Base-by-base conservation (phyloP, 2,797 vertebrate species). In the Tiaroga cobitis region DNA sequence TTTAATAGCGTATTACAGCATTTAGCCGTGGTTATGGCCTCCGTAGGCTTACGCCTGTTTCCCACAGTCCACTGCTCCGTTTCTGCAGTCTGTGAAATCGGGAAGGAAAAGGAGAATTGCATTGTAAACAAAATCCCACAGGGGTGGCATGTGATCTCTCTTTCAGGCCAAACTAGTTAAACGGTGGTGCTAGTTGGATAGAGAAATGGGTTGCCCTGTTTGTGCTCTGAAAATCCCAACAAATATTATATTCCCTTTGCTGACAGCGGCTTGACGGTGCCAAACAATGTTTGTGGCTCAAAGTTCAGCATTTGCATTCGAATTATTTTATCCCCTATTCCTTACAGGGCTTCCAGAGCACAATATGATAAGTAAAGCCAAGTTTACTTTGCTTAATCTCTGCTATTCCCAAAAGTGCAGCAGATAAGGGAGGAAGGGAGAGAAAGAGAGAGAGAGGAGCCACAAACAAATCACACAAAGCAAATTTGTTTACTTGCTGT, bases 311-410 rank as follows among this genome's bases (percentile, higher is more conserved):
- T 90, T 88, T 92, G 29, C 85, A 84, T 92, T 89, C 59, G 74
- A 88, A 81, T 88, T 91, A 85, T 93, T 93, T 92, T 89, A 85
- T 90, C 89, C 92, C 92, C 91, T 92, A 90, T 93, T 94, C 92
- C 93, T 95, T 89, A 81, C 92, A 96, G 93, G 94, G 93, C 90
- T 93, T 95, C 90, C 94, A 95, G 95, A 94, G 93, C 94, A 93
- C 86, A 87, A 92, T 92, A 92, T 93, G 96, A 96, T 97, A 96
- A 97, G 94, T 96, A 93, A 96, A 96, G 93, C 93, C 92, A 94
- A 96, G 87, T 93, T 96, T 94, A 94, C 94, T 96, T 94, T 93
- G 85, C 91, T 95, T 96, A 95, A 97, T 95, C 95, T 96, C 94
- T 93, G 93, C 94, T 92, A 92, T 94, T 96, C 92, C 93, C 93